These are phyloP conservation scores for Eulemur macaco DNA, from an alignment of 2,113 vertebrate species.

Conservation along the genomic window DNA sequence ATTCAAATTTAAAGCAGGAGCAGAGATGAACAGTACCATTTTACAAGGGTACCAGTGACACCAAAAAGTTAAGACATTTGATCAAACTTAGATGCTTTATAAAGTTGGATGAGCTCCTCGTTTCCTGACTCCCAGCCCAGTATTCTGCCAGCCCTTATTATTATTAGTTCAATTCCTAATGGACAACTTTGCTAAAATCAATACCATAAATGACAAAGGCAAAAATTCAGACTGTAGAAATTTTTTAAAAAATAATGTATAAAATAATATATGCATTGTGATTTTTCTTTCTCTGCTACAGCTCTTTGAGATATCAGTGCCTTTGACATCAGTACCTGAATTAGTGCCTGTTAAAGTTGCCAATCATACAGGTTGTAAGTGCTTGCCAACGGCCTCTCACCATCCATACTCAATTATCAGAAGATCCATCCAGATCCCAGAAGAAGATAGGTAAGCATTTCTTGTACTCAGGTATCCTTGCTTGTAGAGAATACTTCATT, in stretches of 20 bases:
- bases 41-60: not conserved
- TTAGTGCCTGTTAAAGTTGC: constrained; percentile 94
- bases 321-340: constrained; percentile 93
- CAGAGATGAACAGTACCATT: not conserved
- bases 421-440: constrained; percentile 84
- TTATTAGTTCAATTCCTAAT: not conserved
- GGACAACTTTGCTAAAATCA: not conserved
- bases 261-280: not conserved
- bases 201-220: not conserved
- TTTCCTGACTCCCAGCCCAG: not conserved
- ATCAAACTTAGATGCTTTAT: not conserved
- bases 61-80: not conserved
- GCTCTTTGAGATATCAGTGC: constrained; percentile 93
- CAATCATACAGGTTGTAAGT: constrained; percentile 95
- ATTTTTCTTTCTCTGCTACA: constrained; percentile 73
- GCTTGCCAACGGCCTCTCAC: constrained; percentile 84
- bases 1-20: not conserved
- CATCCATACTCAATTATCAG: constrained; percentile 86
- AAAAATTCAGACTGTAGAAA: not conserved
- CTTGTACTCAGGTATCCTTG: not conserved
- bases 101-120: not conserved
- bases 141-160: not conserved
- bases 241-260: not conserved
- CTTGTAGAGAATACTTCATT: not conserved
- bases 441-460: constrained; percentile 84